Base-by-base conservation (phyloP, 2,113 vertebrate species). In the Centropus unirufus region DNA sequence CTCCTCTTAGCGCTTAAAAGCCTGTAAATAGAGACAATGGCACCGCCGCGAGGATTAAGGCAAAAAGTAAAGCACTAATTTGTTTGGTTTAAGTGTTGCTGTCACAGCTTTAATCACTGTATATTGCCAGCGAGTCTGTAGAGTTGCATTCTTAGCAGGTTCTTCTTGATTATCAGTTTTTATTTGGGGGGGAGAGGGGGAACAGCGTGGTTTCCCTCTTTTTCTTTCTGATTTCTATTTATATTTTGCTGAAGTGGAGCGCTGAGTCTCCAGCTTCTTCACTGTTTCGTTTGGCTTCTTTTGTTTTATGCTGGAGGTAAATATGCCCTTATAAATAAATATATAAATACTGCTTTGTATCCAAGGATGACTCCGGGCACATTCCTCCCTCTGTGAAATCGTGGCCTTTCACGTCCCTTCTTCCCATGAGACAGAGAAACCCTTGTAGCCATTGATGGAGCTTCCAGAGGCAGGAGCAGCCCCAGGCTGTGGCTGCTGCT, bases 341-440 rank as follows among this genome's bases (percentile, higher is more conserved):
- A 96, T 96, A 98, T 96, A 97, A 98, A 98, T 96, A 97, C 97
- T 92, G 97, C 98, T 98, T 98, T 98, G 98, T 98, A 98, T 85
- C 95, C 83, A 76, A 96, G 96, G 89, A 85, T 8, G 97, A 76
- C 89, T 98, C 96, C 86, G 40, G 40, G 59, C 27, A 14, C 34
- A 8, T 96, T 96, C 74, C 68, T 96, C 52, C 62, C 46, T 55
- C 77, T 39, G 2, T 5, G 29, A 49, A 42, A 18, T n/a, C 21
- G 57, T 4, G 21, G 4, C 7, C 32, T 39, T 26, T 24, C 9
- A 9, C 14, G 12, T 29, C 32, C 15, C 15, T 12, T 26, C 17
- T 27, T 61, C 49, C 34, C 12, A 8, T 0, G 1, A 11, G 34
- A n/a, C 6, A 0, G 29, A 82, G 46, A 23, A 62, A 66, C 14